Percentiles rank a stretch among this genome's conserved stretches.
phyloP scores from a whole-genome alignment of 2,888 invertebrate genomes.

The Eupithecia exiguata region DNA sequence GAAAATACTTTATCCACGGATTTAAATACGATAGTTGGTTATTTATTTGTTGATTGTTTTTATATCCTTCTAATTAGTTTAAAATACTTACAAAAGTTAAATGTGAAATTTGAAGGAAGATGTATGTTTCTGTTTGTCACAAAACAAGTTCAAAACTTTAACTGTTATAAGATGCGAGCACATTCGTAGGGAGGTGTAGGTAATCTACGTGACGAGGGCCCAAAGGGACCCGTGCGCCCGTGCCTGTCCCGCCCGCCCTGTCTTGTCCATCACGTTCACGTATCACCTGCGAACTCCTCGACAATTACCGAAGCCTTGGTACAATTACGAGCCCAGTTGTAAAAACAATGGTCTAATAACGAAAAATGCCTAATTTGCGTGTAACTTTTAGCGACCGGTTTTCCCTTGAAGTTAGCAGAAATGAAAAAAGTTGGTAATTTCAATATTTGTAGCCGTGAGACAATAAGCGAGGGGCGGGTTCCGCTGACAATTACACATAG shows the following conservation, averaged over 20 bases:
- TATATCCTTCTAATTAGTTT: no score
- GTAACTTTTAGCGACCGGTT: constrained; percentile 25
- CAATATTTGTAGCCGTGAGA: constrained; percentile 36
- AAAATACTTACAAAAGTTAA: no score
- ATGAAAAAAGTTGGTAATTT: constrained; percentile 44
- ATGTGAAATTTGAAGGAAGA: background rate
- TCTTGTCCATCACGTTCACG: background rate
- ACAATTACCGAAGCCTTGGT: background rate
- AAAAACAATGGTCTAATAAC: constrained; percentile 27
- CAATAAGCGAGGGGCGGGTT: constrained; percentile 23
- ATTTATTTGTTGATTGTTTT: no score
- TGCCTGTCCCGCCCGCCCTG: background rate
- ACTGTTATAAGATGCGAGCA: background rate
- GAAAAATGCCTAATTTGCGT: constrained; percentile 31
- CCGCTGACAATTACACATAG: constrained; percentile 1
- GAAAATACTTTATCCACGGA: no score
- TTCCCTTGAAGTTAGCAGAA: constrained; percentile 25
- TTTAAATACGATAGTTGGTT: no score
- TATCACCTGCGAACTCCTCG: background rate
- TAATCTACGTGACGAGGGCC: constrained; percentile 8
- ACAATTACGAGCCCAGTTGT: background rate
- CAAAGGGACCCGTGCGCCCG: background rate
- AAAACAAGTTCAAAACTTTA: background rate
- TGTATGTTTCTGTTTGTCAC: background rate
- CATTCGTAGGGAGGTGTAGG: background rate